Percentiles rank a stretch among this genome's conserved stretches.
phyloP scores from a whole-genome alignment of 1,140 invertebrate genomes.

The Drosophila burlai region DNA sequence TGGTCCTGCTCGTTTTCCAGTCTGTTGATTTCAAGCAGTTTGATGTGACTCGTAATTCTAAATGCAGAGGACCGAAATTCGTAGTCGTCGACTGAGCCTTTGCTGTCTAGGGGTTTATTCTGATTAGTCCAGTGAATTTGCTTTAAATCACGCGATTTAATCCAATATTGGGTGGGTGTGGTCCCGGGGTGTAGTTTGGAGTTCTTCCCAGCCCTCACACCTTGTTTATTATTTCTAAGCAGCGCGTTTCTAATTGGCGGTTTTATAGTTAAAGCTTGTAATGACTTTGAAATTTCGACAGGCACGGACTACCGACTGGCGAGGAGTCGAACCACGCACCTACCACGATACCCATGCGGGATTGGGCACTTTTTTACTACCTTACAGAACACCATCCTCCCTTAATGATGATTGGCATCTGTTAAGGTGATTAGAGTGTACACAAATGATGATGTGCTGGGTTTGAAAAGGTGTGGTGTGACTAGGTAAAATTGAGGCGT shows the following conservation, averaged over 20 bases:
- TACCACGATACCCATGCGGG: conserved; percentile 15
- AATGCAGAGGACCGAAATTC: conserved; percentile 48
- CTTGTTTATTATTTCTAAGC: conserved; percentile 63
- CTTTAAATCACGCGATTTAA: conserved; percentile 53
- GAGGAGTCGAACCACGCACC: conserved; percentile 19
- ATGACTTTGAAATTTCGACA: conserved; percentile 55
- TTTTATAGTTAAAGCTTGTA: conserved; percentile 68
- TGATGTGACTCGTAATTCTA: conserved; percentile 37
- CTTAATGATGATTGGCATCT: conserved; percentile 71
- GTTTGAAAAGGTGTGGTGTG: background rate
- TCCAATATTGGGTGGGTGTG: background rate
- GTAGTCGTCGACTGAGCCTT: conserved; percentile 22
- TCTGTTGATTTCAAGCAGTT: conserved; percentile 39
- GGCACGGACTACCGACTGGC: background rate
- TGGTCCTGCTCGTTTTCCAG: conserved; percentile 5
- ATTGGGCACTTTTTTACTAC: background rate
- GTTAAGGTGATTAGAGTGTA: conserved; percentile 73
- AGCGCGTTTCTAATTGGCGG: conserved; percentile 73
- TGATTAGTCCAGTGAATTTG: conserved; percentile 67
- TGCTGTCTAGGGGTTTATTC: conserved; percentile 35
- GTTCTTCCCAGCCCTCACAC: background rate
- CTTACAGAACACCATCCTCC: conserved; percentile 6
- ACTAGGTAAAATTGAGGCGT: no score
- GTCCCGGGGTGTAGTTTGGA: background rate
- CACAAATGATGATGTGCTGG: conserved; percentile 22